Conservation (phyloP, 2,888 invertebrate species). For the Tineola bisselliella region DNA sequence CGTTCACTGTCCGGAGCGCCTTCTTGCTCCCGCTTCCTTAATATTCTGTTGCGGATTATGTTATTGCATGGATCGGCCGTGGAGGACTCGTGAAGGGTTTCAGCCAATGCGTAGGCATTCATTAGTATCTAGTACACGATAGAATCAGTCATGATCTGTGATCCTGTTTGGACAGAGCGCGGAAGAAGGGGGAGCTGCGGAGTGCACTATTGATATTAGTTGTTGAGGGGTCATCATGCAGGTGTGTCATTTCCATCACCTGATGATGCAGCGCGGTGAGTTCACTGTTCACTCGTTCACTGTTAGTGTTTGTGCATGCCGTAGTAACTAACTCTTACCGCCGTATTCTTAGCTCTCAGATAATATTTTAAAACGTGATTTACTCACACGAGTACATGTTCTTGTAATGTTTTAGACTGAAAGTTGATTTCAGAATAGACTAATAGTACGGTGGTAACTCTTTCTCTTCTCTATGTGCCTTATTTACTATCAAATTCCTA, state of each 20-base stretch:
- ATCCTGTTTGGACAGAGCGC: slow-evolving; percentile 57
- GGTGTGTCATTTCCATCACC: slow-evolving; percentile 70
- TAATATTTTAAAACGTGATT: too few relatives aligned
- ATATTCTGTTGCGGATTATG: slow-evolving; percentile 6
- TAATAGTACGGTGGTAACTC: too few relatives aligned
- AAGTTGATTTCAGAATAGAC: too few relatives aligned
- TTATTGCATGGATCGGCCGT: slow-evolving; percentile 8
- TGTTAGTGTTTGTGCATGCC: background rate
- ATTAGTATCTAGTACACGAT: background rate
- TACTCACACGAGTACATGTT: too few relatives aligned
- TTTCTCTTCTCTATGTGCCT: background rate
- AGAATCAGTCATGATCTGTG: background rate
- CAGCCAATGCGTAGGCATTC: too few relatives aligned
- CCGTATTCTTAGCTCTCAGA: too few relatives aligned
- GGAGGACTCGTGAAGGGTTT: slow-evolving; percentile 1
- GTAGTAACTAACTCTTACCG: too few relatives aligned
- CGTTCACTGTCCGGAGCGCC: background rate
- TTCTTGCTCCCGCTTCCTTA: background rate
- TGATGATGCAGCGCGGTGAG: slow-evolving; percentile 66
- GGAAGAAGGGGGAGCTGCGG: background rate
- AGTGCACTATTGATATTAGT: background rate
- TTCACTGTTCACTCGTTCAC: slow-evolving; percentile 24
- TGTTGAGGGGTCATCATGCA: slow-evolving; percentile 48
- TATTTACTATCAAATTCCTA: background rate
- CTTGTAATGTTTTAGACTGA: too few relatives aligned